Base-by-base conservation (phyloP, 2,888 invertebrate species). In the Drosophila nr. fundita region DNA sequence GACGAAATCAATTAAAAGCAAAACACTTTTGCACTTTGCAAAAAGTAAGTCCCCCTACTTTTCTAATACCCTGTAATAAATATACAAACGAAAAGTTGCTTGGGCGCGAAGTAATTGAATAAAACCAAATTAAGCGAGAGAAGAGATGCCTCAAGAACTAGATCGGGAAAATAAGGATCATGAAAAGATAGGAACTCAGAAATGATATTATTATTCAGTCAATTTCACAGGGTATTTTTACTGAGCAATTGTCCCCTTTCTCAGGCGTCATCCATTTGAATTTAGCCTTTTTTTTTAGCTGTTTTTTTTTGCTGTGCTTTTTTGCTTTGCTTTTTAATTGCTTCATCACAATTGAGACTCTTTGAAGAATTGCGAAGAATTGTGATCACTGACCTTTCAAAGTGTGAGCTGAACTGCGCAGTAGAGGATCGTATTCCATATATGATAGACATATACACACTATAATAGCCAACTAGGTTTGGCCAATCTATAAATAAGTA, bases 341-440 rank as follows among this genome's bases (percentile, higher is more conserved):
- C 42, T 45, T n/a, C 54, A 42, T 36, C 36, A 38, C 49, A 61
- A 64, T 65, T 68, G 38, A 63, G 58, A 68, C 52, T 58, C 68
- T 38, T 52, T 45, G 21, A 60, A 77, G 62, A 71, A 71, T 66
- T 71, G 75, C 42, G 66, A 36, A 55, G 40, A 55, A 2, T 18
- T 64, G 27, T 74, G 78, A 59, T 75, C 79, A 78, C 59, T 78
- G 78, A 78, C 71, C 78, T 48, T 54, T 68, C 38, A 11, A 53
- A 50, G 48, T 49, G 45, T 3, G 48, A 66, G 34, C 32, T 49
- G 40, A 57, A 77, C 60, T 78, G 75, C 78, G 78, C 79, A 78
- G 62, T 57, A 27, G 5, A 60, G 49, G 57, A 54, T 73, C 40
- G 29, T 7, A 50, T 53, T 30, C 30, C 30, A 30, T 10, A 10